Evolutionary conservation across 37 sponge, comb jelly and placozoan species (phyloP).

Genomic region (Hexactinellida sp.): DNA sequence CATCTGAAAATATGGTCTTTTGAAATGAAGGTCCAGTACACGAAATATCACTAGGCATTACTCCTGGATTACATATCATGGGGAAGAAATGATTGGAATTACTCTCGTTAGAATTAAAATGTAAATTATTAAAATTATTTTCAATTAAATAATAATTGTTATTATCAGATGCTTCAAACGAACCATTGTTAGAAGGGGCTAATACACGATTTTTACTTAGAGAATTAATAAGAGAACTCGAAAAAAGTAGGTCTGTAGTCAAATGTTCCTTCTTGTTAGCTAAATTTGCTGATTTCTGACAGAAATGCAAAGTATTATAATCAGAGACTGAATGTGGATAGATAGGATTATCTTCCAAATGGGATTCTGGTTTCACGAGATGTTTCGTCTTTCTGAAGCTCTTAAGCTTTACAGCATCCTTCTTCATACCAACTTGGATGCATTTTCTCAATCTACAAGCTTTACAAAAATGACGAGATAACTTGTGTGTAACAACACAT

Average conservation of each 20-base stretch:
- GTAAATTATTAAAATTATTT: not conserved
- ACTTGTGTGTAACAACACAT: constrained; percentile 46
- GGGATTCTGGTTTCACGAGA: not conserved
- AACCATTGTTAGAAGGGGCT: not conserved
- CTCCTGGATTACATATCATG: not conserved
- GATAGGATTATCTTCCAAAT: not conserved
- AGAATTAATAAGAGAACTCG: not conserved
- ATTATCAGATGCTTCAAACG: not conserved
- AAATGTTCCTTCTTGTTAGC: not conserved
- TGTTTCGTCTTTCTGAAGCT: not conserved
- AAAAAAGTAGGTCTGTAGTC: not conserved
- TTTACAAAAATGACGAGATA: constrained; percentile 70
- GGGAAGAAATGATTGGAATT: not conserved
- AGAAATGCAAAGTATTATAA: not conserved
- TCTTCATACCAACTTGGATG: constrained; percentile 71
- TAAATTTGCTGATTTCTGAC: not conserved
- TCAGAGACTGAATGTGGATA: not conserved
- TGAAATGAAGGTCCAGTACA: not conserved
- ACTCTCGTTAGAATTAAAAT: not conserved
- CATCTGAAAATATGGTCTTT: not conserved
- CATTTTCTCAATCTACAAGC: constrained; percentile 82
- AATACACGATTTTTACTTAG: not conserved
- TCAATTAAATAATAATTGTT: not conserved
- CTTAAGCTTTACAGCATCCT: constrained; percentile 39
- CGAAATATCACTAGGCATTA: not conserved